Base-by-base conservation (phyloP, 2,797 vertebrate species). In the Poliocrania exsul region DNA sequence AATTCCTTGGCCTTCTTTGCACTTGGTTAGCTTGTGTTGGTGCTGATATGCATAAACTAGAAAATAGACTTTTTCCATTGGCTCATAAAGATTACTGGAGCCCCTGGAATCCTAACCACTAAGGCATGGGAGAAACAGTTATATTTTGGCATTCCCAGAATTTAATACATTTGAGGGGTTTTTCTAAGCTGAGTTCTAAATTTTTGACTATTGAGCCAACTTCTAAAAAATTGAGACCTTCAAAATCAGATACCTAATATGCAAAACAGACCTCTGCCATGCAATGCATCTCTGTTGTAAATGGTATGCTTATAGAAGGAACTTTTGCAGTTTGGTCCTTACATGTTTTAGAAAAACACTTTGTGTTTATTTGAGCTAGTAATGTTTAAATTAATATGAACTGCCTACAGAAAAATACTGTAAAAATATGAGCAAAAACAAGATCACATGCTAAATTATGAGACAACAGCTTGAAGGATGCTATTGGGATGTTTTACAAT, bases 261-360 rank as follows among this genome's bases (percentile, higher is more conserved):
- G 16, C 6, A 58, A 74, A 72, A 31, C 5, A 54, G 46, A 69
- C 16, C 3, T 60, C 18, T 77, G 42, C 29, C 10, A 26, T 57
- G n/a, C 78, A 75, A 64, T 31, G 5, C 31, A 6, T 42, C 24
- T 65, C 28, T 65, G 9, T 46, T 58, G 6, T 35, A 49, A 37
- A 79, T 13, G 6, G 5, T 29, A 7, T n/a, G 15, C 0, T 0
- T 23, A 13, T 72, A 75, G 26, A 73, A 53, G 24, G 50, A 42
- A 5, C 7, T 66, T 87, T 49, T 51, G 25, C 54, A 58, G 4
- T 83, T 20, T 66, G 62, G 11, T 3, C n/a, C 17, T 71, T 69
- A 24, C 0, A 1, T 13, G 6, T 62, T 86, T 72, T 65, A 28
- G 37, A 81, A 60, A 58, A 61, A 8, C 8, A 49, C 4, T 35